Percentiles rank a stretch among this genome's conserved stretches.
phyloP scores from a whole-genome alignment of 2,113 vertebrate genomes.

The Orthochromis malagaraziensis region DNA sequence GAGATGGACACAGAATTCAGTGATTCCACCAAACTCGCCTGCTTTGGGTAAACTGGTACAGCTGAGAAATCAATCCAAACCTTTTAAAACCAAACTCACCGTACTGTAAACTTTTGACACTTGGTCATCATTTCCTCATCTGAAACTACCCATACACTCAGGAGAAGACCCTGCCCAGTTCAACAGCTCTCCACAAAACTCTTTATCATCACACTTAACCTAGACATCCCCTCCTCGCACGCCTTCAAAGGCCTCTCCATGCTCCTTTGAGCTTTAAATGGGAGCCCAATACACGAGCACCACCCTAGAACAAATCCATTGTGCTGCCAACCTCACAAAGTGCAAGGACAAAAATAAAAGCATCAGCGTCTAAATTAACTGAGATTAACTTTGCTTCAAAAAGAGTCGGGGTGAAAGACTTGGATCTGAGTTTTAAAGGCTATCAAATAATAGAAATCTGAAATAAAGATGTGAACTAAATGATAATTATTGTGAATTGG shows the following conservation, averaged over 20 bases:
- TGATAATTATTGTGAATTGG: not conserved
- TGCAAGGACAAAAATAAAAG: conserved; percentile 1
- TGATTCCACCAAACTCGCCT: conserved; percentile 55
- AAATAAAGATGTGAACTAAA: not conserved
- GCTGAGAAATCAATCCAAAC: not conserved
- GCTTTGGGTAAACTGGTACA: conserved; percentile 29
- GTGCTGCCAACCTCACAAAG: not conserved
- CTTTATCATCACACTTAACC: conserved; percentile 15
- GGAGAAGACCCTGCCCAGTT: not conserved
- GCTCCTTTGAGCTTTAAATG: conserved; percentile 5
- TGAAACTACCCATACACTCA: not conserved
- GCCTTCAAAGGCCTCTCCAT: conserved; percentile 17
- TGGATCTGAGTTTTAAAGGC: not conserved
- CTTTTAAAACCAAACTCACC: not conserved
- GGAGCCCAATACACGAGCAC: not conserved
- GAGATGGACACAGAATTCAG: conserved; percentile 68
- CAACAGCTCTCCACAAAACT: not conserved
- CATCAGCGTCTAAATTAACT: not conserved
- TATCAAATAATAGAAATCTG: not conserved
- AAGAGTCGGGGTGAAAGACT: not conserved
- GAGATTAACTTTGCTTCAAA: not conserved
- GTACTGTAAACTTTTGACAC: not conserved
- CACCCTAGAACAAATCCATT: conserved; percentile 17
- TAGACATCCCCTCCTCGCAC: not conserved
- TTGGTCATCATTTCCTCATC: not conserved